A percentile compares a stretch with the other conserved stretches of the same genome.
Evolutionary conservation across 2,888 invertebrate genomes (phyloP).

Genomic region (Ectropis crepuscularia): DNA sequence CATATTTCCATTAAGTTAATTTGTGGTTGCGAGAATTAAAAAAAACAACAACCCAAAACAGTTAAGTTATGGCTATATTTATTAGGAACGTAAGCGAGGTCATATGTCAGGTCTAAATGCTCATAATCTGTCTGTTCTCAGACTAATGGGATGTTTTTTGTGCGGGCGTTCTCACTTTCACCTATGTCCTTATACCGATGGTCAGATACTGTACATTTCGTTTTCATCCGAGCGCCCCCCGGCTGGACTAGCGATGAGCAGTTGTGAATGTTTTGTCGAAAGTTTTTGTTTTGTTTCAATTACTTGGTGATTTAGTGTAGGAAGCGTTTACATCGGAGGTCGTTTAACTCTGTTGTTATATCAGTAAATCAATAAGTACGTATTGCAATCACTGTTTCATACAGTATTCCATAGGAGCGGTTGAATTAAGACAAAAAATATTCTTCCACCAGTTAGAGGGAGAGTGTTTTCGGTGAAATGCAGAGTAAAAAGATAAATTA

Average conservation of each 20-base stretch:
- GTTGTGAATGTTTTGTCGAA: conserved; percentile 27
- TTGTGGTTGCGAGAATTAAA: too few species aligned
- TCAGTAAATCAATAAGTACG: neutral
- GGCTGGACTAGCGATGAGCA: conserved; percentile 35
- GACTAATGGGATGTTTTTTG: conserved; percentile 32
- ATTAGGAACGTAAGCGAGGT: conserved; percentile 12
- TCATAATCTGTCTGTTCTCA: conserved; percentile 27
- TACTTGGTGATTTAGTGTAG: conserved; percentile 12
- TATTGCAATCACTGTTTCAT: too few species aligned
- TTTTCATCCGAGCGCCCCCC: conserved; percentile 61
- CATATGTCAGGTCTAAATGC: conserved; percentile 18
- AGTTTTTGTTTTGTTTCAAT: conserved; percentile 35
- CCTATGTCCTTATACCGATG: conserved; percentile 64
- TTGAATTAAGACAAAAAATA: too few species aligned
- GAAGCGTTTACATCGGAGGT: conserved; percentile 9
- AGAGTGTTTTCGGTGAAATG: too few species aligned
- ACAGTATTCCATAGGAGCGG: too few species aligned
- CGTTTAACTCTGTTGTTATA: conserved; percentile 4
- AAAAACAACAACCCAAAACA: neutral
- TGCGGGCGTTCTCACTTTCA: conserved; percentile 65
- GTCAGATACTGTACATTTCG: conserved; percentile 71
- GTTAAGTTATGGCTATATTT: conserved; percentile 2
- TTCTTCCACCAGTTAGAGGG: too few species aligned
- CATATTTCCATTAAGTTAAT: too few species aligned
- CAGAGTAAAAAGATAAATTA: too few species aligned